These are phyloP conservation scores for Serrognathus titanus DNA, from an alignment of 2,888 invertebrate species.

Conservation along the genomic window DNA sequence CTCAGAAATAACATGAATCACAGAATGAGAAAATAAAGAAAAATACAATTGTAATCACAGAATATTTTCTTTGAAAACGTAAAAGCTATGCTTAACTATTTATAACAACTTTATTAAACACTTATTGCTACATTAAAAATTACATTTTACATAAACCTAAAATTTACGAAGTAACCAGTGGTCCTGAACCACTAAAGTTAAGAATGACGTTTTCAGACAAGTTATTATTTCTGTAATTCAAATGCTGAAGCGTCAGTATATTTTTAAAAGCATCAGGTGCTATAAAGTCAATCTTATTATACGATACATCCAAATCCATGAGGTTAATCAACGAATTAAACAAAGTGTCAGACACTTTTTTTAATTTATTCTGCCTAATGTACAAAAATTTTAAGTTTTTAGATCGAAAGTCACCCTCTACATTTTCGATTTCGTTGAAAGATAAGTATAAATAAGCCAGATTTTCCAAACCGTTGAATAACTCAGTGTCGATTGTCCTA, in stretches of 20 bases:
- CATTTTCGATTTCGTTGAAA: slow-evolving; percentile 25
- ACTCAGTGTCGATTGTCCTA: slow-evolving; percentile 14
- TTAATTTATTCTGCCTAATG: slow-evolving; percentile 25
- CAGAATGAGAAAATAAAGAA: too few relatives aligned
- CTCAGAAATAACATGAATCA: too few relatives aligned
- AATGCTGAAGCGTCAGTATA: slow-evolving; percentile 20
- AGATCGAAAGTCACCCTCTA: slow-evolving; percentile 21
- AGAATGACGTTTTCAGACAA: not conserved
- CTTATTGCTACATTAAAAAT: not conserved
- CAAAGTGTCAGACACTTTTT: slow-evolving; percentile 11
- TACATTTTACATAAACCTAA: not conserved
- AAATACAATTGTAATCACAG: too few relatives aligned
- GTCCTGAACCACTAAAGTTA: slow-evolving; percentile 8
- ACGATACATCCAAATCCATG: slow-evolving; percentile 24
- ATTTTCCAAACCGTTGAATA: slow-evolving; percentile 20
- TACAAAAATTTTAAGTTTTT: slow-evolving; percentile 24
- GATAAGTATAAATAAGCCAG: slow-evolving; percentile 26
- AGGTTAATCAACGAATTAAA: slow-evolving; percentile 18
- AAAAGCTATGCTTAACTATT: too few relatives aligned
- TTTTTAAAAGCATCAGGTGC: slow-evolving; percentile 21
- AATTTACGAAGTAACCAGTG: slow-evolving; percentile 4
- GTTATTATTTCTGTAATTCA: slow-evolving; percentile 20
- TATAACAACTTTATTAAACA: too few relatives aligned
- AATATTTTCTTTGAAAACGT: too few relatives aligned
- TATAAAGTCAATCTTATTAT: slow-evolving; percentile 21